A percentile compares a stretch with the other conserved stretches of the same genome.
Conservation (phyloP, 2,888 invertebrate species). For the Polymixis flavicincta region DNA sequence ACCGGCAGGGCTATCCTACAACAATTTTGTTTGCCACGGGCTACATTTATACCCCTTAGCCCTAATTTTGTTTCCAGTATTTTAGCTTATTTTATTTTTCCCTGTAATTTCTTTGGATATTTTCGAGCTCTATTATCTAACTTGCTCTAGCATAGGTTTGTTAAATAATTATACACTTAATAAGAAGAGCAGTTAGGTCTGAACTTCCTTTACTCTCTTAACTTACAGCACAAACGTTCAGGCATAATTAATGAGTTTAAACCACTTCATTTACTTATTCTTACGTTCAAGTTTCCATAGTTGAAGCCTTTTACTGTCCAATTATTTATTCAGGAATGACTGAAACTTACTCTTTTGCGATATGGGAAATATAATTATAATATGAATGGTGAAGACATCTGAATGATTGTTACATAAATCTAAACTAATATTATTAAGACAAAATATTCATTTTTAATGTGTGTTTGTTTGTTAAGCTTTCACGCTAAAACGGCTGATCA, state of each 20-base stretch:
- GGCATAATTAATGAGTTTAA: slow-evolving; percentile 51
- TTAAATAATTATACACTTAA: slow-evolving; percentile 27
- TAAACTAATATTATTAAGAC: no score
- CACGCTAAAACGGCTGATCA: no score
- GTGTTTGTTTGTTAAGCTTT: no score
- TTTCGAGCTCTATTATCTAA: not conserved
- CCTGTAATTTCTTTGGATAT: slow-evolving; percentile 6
- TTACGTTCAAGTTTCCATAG: slow-evolving; percentile 44
- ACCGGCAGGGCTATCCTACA: slow-evolving; percentile 49
- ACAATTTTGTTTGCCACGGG: slow-evolving; percentile 51
- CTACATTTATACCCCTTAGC: slow-evolving; percentile 42
- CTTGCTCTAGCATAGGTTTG: not conserved
- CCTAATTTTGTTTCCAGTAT: slow-evolving; percentile 32
- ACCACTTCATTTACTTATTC: slow-evolving; percentile 59
- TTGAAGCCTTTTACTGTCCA: slow-evolving; percentile 30
- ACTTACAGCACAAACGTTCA: slow-evolving; percentile 44
- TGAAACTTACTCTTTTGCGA: slow-evolving; percentile 25
- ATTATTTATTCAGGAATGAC: slow-evolving; percentile 36
- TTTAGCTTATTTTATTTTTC: slow-evolving; percentile 25
- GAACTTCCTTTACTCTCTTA: slow-evolving; percentile 25
- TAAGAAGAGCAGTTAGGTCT: slow-evolving; percentile 30
- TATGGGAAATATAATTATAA: not conserved
- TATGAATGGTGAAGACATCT: not conserved
- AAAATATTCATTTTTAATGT: no score
- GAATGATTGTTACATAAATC: not conserved